Conservation (phyloP, 1,140 invertebrate genomes). For the Papilio aristodemus region DNA sequence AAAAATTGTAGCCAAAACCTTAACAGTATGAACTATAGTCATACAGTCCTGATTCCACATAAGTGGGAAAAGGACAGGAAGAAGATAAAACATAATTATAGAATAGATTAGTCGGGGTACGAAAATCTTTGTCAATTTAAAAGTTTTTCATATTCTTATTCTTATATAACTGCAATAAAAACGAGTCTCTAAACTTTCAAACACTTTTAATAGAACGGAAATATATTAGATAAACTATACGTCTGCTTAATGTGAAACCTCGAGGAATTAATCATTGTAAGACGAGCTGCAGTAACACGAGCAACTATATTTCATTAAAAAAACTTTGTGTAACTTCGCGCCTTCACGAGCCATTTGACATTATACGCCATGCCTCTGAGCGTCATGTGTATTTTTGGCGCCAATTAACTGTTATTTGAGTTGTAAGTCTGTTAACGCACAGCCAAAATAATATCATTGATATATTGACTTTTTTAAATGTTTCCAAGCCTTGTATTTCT, state of each 20-base stretch:
- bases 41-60: no score
- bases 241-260: slow-evolving; percentile 37
- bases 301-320: slow-evolving; percentile 43
- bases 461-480: slow-evolving; percentile 31
- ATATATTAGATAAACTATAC: background rate
- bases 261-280: slow-evolving; percentile 55
- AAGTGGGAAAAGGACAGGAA: no score
- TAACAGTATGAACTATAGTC: no score
- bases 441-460: slow-evolving; percentile 23
- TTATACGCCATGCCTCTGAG: slow-evolving; percentile 46
- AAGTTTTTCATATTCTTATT: no score
- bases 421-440: slow-evolving; percentile 27
- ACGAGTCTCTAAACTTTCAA: no score
- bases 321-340: slow-evolving; percentile 45
- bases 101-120: no score
- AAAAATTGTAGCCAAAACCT: no score
- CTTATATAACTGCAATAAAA: no score
- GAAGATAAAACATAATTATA: no score
- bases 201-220: no score
- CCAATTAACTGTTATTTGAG: slow-evolving; percentile 48
- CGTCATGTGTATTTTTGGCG: slow-evolving; percentile 52
- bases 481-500: no score
- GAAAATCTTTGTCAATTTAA: no score
- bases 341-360: slow-evolving; percentile 59
- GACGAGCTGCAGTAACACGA: slow-evolving; percentile 46